Evolutionary conservation across 2,888 invertebrate genomes (phyloP).

Genomic region (Drosophila yooni): DNA sequence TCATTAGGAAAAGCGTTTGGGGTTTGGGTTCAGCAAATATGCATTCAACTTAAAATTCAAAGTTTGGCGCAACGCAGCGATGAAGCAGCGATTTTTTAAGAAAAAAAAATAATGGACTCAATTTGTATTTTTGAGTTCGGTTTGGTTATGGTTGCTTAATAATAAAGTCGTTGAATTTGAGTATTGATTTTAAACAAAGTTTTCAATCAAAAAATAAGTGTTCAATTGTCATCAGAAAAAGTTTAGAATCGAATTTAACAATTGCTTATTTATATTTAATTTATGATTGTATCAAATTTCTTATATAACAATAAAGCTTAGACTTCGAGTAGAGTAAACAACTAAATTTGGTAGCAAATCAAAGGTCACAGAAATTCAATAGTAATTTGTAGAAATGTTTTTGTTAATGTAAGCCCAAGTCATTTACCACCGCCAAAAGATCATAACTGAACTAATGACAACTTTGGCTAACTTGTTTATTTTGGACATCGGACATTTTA

Average conservation of each 20-base stretch:
- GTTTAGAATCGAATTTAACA: neutral
- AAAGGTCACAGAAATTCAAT: neutral
- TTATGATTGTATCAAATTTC: neutral
- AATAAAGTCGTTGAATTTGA: neutral
- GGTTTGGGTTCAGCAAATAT: neutral
- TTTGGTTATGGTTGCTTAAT: neutral
- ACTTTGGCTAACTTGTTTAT: neutral
- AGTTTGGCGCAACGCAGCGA: neutral
- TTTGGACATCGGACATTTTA: neutral
- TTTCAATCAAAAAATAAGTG: neutral
- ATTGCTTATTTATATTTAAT: neutral
- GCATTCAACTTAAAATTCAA: neutral
- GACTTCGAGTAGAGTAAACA: neutral
- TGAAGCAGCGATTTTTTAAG: neutral
- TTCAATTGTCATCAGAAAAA: neutral
- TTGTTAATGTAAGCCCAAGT: neutral
- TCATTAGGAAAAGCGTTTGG: neutral
- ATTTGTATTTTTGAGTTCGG: neutral
- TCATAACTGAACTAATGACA: neutral
- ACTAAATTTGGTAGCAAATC: neutral
- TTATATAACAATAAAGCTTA: neutral
- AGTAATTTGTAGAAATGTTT: neutral
- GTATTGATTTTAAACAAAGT: neutral
- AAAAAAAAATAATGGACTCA: accelerated
- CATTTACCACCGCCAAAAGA: neutral